Base-by-base conservation (phyloP, 1,140 invertebrate genomes). In the Platyura marginata region DNA sequence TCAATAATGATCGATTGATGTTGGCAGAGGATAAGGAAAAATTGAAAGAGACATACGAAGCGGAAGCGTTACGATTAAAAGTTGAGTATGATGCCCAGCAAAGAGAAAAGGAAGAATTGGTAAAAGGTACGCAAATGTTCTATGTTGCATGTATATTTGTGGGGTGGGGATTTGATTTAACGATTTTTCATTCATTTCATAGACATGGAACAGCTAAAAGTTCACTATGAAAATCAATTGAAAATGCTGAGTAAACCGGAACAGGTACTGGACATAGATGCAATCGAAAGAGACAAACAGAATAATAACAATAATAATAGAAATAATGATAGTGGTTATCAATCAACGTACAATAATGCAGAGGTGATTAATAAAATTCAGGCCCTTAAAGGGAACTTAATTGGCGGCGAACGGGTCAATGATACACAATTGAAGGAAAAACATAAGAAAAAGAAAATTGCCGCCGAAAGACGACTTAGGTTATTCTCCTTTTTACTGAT, bases 371-470 rank as follows among this genome's bases (percentile, higher is more conserved):
- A 55, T 46, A 77, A 76, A 48, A 62, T 85, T 29, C 67, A 81
- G 54, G 68, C 72, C 41, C 64, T 89, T 15, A 74, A 88, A 51
- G 68, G 74, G 33, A 69, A 75, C 47, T 72, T 89, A 67, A 79
- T 86, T 44, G 84, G 85, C 21, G 85, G 85, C 2, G 85, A 90
- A 53, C 69, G 75, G 48, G 74, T 70, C 2, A 62, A 81, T 52
- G 83, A 88, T 57, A 62, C 72, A 42, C 73, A 75, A 49, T 63
- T 81, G 25, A 77, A 76, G 33, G 79, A 87, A 55, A 70, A 71
- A 48, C 58, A 80, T 45, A 64, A 70, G 42, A 70, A 70, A 43
- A 77, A 78, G 46, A 79, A 79, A 57, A 62, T 68, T 44, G 71
- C 74, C 33, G 79, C 82, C 2, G 75, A 87, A 52, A 68, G 69